Evolutionary conservation across 2,797 vertebrate genomes (phyloP), one percentile per base, ranked within the genome.

Genomic region (Microctenopoma steveboyesi): DNA sequence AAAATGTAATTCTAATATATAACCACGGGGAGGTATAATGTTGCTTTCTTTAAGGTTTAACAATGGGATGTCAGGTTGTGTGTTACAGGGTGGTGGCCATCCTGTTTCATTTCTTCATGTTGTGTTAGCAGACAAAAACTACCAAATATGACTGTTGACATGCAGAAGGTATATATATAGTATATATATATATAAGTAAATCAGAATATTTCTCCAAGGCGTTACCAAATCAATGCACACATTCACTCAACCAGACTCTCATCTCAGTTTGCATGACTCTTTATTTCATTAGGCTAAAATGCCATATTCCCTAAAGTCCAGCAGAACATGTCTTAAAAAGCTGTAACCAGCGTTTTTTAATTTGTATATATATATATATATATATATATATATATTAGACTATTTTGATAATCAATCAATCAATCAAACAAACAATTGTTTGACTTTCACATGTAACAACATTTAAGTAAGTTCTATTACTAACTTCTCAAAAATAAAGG

Each of bases 31-130:
- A 0, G 1, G 45, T 22, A 50, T 7, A 55, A 11, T 45, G 25
- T n/a, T 51, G 50, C 35, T 45, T 2, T 9, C 22, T 63, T 63
- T 56, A 14, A 45, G 2, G 11, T 45, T 51, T 27, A 43, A 58
- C 25, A 50, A 53, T 42, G 18, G 48, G 7, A 66, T 52, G 27
- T 56, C 48, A 3, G 40, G 47, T 51, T 62, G 18, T 57, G 54
- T 61, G 48, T 47, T 35, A 51, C 8, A 62, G n/a, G 40, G 51
- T 33, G 12, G 56, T 46, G 28, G 50, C 30, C 63, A 55, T 62
- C 51, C 56, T 70, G 61, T 60, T 55, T 46, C 67, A 66, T 65
- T 54, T 30, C 1, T 11, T 64, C 12, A 46, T 68, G 59, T 58
- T 62, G 45, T 46, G 46, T 40, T 59, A 55, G 45, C 22, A 40